phyloP scores from a whole-genome alignment of 2,797 vertebrate species.

The Enteromius argenteus region DNA sequence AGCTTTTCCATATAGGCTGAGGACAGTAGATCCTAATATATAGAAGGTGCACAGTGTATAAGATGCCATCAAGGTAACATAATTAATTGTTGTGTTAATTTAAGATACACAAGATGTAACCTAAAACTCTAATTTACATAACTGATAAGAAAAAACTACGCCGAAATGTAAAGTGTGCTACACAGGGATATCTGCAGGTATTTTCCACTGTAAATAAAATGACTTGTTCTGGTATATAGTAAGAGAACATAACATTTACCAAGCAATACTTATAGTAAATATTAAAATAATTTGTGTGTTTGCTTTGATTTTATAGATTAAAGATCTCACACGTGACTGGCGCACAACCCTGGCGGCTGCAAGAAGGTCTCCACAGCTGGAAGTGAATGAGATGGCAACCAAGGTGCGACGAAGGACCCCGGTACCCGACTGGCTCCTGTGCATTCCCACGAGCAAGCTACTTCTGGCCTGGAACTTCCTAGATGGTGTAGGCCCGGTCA shows the following conservation, averaged over 20 bases:
- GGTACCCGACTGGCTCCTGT: conserved; percentile 77
- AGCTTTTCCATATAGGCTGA: neutral
- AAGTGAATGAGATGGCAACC: conserved; percentile 82
- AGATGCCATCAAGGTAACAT: neutral
- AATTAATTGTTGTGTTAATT: neutral
- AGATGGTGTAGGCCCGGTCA: conserved; percentile 14
- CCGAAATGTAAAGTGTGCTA: neutral
- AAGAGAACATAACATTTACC: neutral
- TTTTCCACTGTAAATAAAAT: neutral
- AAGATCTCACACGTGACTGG: conserved; percentile 82
- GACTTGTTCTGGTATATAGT: neutral
- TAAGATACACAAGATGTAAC: neutral
- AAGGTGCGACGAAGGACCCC: conserved; percentile 79
- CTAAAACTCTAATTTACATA: neutral
- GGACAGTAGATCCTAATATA: neutral
- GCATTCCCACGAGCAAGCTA: conserved; percentile 77
- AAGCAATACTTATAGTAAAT: neutral
- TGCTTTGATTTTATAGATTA: conserved; percentile 18
- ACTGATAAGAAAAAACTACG: neutral
- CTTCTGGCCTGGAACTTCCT: conserved; percentile 81
- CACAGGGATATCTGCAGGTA: neutral
- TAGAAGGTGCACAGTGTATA: neutral
- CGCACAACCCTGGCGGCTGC: conserved; percentile 77
- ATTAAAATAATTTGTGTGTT: neutral
- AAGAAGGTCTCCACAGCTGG: conserved; percentile 75